phyloP scores from a whole-genome alignment of 2,797 vertebrate genomes.

The Sebastes cheni region DNA sequence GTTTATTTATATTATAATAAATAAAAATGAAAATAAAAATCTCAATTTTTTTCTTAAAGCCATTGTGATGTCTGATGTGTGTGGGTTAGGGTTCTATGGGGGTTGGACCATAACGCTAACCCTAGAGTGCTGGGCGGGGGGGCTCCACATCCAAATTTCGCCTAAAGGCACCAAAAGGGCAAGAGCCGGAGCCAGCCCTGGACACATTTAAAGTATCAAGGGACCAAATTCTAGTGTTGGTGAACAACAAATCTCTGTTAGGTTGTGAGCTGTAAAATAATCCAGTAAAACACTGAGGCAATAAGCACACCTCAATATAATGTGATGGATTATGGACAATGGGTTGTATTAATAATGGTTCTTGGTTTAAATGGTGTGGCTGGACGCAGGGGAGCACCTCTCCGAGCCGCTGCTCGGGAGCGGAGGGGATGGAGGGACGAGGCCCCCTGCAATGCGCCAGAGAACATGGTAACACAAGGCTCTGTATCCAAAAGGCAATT shows the following conservation, averaged over 20 bases:
- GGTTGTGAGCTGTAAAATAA: constrained; percentile 44
- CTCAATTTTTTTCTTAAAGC: too few species aligned
- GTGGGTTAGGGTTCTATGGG: too few species aligned
- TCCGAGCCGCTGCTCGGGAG: background rate
- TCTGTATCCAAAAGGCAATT: constrained; percentile 43
- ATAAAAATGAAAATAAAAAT: too few species aligned
- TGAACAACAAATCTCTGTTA: constrained; percentile 46
- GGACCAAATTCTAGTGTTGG: background rate
- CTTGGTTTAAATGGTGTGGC: constrained; percentile 6
- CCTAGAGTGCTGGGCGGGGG: too few species aligned
- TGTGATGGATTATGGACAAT: constrained; percentile 44
- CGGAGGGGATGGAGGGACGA: background rate
- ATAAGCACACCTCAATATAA: constrained; percentile 44
- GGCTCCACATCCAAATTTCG: too few species aligned
- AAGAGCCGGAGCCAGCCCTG: too few species aligned
- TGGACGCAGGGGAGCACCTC: background rate
- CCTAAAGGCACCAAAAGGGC: too few species aligned
- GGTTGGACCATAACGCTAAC: too few species aligned
- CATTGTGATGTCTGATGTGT: too few species aligned
- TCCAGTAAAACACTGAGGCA: constrained; percentile 34
- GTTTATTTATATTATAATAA: too few species aligned
- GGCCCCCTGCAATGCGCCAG: constrained; percentile 31
- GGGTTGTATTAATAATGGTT: constrained; percentile 26
- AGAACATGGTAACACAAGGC: constrained; percentile 26
- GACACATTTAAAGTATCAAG: background rate